Conservation (phyloP, 2,797 vertebrate species). For the Notamacropus eugenii region DNA sequence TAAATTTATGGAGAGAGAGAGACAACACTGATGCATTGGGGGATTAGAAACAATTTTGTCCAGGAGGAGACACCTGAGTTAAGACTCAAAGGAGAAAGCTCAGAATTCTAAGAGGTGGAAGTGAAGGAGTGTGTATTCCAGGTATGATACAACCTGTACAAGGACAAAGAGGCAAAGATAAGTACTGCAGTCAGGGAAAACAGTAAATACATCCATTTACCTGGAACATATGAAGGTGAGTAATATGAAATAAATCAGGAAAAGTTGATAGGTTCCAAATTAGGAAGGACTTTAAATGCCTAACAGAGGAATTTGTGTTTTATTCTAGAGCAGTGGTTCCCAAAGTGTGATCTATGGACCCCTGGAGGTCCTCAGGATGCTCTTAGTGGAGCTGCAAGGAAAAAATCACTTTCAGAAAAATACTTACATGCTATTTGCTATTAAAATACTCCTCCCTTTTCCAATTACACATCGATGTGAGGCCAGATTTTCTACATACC, state of each 20-base stretch:
- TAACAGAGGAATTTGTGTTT: neutral
- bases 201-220: neutral
- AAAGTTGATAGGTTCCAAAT: neutral
- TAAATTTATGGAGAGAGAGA: neutral
- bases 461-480: neutral
- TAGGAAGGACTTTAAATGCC: neutral
- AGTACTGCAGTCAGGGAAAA: neutral
- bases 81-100: neutral
- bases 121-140: neutral
- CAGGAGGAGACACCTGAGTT: neutral
- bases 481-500: neutral
- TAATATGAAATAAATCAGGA: neutral
- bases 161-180: neutral
- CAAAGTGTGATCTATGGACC: neutral
- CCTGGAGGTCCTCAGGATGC: neutral
- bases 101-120: neutral
- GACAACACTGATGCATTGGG: neutral
- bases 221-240: neutral
- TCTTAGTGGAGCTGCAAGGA: neutral
- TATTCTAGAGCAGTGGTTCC: neutral
- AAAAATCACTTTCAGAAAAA: neutral
- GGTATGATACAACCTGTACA: neutral
- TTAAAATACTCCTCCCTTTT: neutral
- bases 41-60: neutral
- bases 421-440: neutral